Evolutionary conservation across 2,113 vertebrate genomes (phyloP).

Genomic region (Psilopogon haemacephalus): DNA sequence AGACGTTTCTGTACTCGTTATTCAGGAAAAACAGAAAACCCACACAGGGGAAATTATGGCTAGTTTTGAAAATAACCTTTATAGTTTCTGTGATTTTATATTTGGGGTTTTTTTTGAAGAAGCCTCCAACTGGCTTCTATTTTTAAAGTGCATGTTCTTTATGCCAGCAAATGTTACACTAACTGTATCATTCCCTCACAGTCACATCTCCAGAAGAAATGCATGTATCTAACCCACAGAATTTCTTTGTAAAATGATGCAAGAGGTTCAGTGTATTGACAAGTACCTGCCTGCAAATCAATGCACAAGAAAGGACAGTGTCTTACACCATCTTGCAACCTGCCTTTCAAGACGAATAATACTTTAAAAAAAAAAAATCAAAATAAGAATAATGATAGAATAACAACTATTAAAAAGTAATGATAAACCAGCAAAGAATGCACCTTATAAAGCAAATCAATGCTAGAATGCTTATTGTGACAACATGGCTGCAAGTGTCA

Average conservation of each 20-base stretch:
- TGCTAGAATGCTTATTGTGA: not conserved
- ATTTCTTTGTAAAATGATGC: not conserved
- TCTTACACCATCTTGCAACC: not conserved
- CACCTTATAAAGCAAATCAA: not conserved
- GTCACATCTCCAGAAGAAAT: not conserved
- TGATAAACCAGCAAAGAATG: not conserved
- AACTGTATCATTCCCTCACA: not conserved
- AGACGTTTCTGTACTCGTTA: not conserved
- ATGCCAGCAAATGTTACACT: not conserved
- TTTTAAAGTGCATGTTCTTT: not conserved
- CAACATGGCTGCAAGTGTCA: not conserved
- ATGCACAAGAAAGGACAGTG: not conserved
- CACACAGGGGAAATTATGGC: not conserved
- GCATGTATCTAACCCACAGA: not conserved
- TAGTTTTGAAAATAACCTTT: not conserved
- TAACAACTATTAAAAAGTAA: not conserved
- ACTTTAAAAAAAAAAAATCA: not conserved
- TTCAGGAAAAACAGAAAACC: not conserved
- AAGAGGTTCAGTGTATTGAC: not conserved
- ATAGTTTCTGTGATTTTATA: not conserved
- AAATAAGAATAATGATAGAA: not conserved
- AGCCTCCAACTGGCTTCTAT: not conserved
- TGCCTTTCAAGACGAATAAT: not conserved
- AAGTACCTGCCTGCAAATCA: not conserved
- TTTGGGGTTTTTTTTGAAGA: not conserved